Evolutionary conservation across 2,113 vertebrate genomes (phyloP).

Genomic region (Oreochromis aureus): DNA sequence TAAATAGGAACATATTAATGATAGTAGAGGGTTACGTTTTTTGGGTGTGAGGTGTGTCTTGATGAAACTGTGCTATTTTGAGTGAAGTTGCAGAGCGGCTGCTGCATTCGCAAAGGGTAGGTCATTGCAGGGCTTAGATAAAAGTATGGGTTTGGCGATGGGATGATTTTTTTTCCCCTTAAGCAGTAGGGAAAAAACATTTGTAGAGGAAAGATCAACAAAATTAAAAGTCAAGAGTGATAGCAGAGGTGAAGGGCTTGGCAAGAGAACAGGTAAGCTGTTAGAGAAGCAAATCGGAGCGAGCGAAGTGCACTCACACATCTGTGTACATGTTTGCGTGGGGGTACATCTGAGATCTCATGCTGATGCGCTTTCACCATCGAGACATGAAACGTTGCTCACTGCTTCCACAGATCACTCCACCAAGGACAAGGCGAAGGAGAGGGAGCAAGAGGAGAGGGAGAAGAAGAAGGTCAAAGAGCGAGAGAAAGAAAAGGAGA

Average conservation of each 20-base stretch:
- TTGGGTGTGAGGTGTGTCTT: neutral
- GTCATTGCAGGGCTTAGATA: neutral
- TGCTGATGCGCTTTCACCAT: neutral
- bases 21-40: neutral
- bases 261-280: neutral
- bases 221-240: neutral
- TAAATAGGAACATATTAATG: neutral
- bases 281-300: neutral
- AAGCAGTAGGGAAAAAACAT: neutral
- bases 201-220: neutral
- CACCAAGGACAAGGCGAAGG: conserved; percentile 78
- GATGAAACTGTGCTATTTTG: neutral
- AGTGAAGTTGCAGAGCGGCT: neutral
- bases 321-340: neutral
- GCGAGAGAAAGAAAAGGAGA: conserved; percentile 82
- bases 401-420: conserved; percentile 76
- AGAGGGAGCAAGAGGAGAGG: conserved; percentile 48
- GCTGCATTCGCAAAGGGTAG: conserved; percentile 27
- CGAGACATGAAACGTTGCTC: neutral
- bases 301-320: neutral
- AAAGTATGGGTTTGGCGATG: neutral
- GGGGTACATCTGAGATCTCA: neutral
- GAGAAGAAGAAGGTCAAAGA: conserved; percentile 70
- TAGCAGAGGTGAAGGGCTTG: neutral
- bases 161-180: neutral